These are phyloP conservation scores for Sebastes minor DNA, from an alignment of 2,797 vertebrate species.

Conservation along the genomic window DNA sequence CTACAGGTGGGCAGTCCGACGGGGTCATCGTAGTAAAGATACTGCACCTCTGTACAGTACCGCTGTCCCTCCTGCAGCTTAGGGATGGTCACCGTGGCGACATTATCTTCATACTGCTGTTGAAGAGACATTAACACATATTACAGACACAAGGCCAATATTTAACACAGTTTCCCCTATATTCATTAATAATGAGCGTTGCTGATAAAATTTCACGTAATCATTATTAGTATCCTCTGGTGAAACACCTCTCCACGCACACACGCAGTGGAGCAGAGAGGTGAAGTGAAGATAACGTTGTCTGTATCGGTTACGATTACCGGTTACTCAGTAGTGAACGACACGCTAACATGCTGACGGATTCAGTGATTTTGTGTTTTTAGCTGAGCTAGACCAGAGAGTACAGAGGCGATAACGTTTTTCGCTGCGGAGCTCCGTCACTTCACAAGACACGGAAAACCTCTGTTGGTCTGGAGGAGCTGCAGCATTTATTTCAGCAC, in stretches of 20 bases:
- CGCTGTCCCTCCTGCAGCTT: constrained; percentile 28
- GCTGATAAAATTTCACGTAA: neutral
- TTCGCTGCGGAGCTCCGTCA: too few relatives aligned
- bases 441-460: rapidly evolving
- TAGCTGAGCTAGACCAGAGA: too few relatives aligned
- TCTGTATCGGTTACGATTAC: too few relatives aligned
- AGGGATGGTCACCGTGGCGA: rapidly evolving
- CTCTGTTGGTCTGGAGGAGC: too few relatives aligned
- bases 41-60: constrained; percentile 51
- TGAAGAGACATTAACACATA: neutral
- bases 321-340: too few relatives aligned
- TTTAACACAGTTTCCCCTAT: neutral
- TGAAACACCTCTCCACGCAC: too few relatives aligned
- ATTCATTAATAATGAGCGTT: neutral
- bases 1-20: constrained; percentile 9
- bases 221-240: neutral
- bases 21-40: rapidly evolving
- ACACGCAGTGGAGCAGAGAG: too few relatives aligned
- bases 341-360: too few relatives aligned
- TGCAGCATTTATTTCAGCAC: rapidly evolving
- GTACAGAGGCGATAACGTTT: too few relatives aligned
- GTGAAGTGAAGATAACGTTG: too few relatives aligned
- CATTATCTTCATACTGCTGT: rapidly evolving
- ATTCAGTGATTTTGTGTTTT: too few relatives aligned
- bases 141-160: neutral